Percentiles rank a stretch among this genome's conserved stretches.
Conservation (phyloP, 2,888 invertebrate genomes). For the Leptopilina myrica region DNA sequence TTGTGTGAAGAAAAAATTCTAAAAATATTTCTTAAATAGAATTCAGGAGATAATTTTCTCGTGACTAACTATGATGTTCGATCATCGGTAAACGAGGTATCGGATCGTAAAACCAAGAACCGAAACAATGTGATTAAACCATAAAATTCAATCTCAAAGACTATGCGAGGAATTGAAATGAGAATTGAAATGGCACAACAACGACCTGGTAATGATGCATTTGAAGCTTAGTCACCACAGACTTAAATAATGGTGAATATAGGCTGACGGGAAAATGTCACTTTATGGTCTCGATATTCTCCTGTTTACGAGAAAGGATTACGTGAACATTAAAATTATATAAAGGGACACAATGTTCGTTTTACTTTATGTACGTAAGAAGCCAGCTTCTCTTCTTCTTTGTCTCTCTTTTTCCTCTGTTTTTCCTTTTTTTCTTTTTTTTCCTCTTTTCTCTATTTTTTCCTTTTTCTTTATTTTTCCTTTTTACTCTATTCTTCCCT, state of each 20-base stretch:
- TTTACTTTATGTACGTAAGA: not conserved
- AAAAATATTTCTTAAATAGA: too few relatives aligned
- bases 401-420: too few relatives aligned
- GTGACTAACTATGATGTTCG: not conserved
- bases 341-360: not conserved
- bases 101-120: not conserved
- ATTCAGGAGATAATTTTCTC: too few relatives aligned
- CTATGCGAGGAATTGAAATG: conserved; percentile 4
- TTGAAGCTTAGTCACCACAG: not conserved
- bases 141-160: conserved; percentile 11
- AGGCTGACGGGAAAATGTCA: conserved; percentile 13
- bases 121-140: conserved; percentile 2
- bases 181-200: conserved; percentile 17
- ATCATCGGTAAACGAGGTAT: not conserved
- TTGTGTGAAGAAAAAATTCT: too few relatives aligned
- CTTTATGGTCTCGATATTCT: not conserved
- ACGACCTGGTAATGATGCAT: conserved; percentile 6
- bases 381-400: not conserved
- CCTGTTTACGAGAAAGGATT: not conserved
- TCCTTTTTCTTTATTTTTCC: too few relatives aligned
- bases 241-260: not conserved
- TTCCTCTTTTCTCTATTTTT: too few relatives aligned
- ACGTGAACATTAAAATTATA: conserved; percentile 20
- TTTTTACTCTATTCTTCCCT: too few relatives aligned
- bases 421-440: too few relatives aligned